Percentiles rank a stretch among this genome's conserved stretches.
Evolutionary conservation across 2,888 invertebrate species (phyloP).

Genomic region (Leptinotarsa peninsularis): DNA sequence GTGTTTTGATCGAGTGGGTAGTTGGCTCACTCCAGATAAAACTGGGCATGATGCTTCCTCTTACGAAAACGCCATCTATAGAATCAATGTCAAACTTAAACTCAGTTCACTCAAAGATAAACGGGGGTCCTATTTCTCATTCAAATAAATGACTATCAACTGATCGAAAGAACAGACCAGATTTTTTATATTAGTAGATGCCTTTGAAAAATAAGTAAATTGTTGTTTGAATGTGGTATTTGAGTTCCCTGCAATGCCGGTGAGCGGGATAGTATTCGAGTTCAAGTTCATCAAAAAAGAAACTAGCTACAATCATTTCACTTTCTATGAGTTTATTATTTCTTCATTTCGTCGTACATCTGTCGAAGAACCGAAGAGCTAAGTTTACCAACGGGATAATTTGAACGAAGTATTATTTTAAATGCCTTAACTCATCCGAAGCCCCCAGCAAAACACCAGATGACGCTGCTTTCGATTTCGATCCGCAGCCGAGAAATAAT

Average conservation of each 20-base stretch:
- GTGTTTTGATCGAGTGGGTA: no score
- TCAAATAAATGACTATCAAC: no score
- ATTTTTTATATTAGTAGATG: no score
- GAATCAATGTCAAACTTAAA: no score
- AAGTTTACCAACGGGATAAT: conserved; percentile 16
- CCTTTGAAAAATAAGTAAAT: not conserved
- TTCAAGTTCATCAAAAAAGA: conserved; percentile 15
- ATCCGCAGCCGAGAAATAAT: conserved; percentile 23
- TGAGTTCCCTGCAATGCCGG: not conserved
- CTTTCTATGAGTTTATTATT: conserved; percentile 18
- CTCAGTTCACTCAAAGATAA: no score
- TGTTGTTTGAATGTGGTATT: not conserved
- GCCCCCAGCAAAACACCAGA: conserved; percentile 38
- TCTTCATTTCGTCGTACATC: conserved; percentile 22
- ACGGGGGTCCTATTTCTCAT: no score
- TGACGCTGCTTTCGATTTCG: conserved; percentile 45
- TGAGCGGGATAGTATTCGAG: not conserved
- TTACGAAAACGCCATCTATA: no score
- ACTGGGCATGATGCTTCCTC: no score
- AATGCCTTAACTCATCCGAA: conserved; percentile 22
- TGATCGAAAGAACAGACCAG: no score
- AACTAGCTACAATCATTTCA: conserved; percentile 16
- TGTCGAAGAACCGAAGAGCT: conserved; percentile 1
- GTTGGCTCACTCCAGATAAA: no score
- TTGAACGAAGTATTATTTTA: conserved; percentile 7